phyloP scores from a whole-genome alignment of 2,888 invertebrate species.

The Caenorhabditis panamensis region DNA sequence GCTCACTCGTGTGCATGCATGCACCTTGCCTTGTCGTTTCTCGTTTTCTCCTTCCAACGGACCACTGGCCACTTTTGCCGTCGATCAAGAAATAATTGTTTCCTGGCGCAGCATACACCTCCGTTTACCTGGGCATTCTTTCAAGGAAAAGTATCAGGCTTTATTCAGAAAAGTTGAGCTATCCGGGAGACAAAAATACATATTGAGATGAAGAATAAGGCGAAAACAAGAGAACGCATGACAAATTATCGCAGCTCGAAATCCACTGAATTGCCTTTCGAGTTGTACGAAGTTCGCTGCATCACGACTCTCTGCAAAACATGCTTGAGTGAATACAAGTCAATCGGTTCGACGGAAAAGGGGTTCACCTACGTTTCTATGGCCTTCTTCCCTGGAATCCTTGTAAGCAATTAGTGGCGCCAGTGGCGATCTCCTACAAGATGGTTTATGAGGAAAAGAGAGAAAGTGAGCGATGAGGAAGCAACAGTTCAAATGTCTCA shows the following conservation, averaged over 20 bases:
- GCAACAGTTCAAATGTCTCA: conserved; percentile 33
- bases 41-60: conserved; percentile 9
- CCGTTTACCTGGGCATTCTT: conserved; percentile 29
- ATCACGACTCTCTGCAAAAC: conserved; percentile 58
- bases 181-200: conserved; percentile 30
- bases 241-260: conserved; percentile 55
- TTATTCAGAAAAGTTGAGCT: conserved; percentile 43
- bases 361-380: conserved; percentile 50
- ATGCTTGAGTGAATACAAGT: not conserved
- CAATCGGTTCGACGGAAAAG: not conserved
- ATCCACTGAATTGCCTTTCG: conserved; percentile 55
- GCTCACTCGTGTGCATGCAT: conserved; percentile 54
- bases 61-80: conserved; percentile 15
- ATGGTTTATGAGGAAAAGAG: conserved; percentile 5
- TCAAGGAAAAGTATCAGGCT: conserved; percentile 30
- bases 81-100: conserved; percentile 58
- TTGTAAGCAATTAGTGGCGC: conserved; percentile 65
- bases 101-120: conserved; percentile 37
- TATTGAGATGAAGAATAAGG: conserved; percentile 9
- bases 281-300: conserved; percentile 38
- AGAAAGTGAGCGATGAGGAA: conserved; percentile 50
- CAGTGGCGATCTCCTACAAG: conserved; percentile 57
- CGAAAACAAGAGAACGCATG: not conserved
- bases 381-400: conserved; percentile 63
- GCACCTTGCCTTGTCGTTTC: conserved; percentile 25